Percentiles rank a stretch among this genome's conserved stretches.
Conservation (phyloP, 2,888 invertebrate genomes). For the Stenchaetothrips biformis region DNA sequence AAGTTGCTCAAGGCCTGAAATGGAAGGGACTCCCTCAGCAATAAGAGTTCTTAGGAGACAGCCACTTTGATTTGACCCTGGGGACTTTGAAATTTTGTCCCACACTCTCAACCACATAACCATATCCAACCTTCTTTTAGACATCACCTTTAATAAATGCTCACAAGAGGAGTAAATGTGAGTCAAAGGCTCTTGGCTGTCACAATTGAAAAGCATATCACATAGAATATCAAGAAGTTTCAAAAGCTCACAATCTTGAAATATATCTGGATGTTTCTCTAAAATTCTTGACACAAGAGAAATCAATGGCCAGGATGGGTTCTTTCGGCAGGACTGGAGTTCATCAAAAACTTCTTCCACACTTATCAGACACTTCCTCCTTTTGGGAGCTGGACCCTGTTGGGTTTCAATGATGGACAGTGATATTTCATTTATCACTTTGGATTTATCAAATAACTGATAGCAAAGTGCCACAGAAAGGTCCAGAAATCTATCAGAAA, state of each 20-base stretch:
- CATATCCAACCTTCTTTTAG: neutral
- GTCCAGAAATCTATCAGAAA: conserved; percentile 34
- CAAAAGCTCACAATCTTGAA: neutral
- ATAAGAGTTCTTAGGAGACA: neutral
- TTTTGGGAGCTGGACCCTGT: conserved; percentile 29
- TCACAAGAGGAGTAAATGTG: neutral
- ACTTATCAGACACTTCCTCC: neutral
- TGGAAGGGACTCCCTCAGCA: neutral
- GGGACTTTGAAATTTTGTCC: neutral
- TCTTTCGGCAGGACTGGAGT: neutral
- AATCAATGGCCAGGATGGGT: neutral
- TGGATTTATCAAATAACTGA: conserved; percentile 33
- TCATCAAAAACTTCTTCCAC: neutral
- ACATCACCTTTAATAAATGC: neutral
- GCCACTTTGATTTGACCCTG: neutral
- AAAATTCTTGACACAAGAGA: neutral
- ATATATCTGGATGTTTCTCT: neutral
- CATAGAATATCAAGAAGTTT: neutral
- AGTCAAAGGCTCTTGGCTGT: neutral
- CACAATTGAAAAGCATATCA: neutral
- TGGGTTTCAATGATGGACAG: conserved; percentile 29
- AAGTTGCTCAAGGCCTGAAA: neutral
- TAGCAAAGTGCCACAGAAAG: conserved; percentile 37
- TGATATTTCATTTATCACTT: neutral
- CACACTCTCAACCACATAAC: neutral